Percentiles rank a stretch among this genome's conserved stretches.
Conservation (phyloP, 2,797 vertebrate species). For the Bucorvus abyssinicus region DNA sequence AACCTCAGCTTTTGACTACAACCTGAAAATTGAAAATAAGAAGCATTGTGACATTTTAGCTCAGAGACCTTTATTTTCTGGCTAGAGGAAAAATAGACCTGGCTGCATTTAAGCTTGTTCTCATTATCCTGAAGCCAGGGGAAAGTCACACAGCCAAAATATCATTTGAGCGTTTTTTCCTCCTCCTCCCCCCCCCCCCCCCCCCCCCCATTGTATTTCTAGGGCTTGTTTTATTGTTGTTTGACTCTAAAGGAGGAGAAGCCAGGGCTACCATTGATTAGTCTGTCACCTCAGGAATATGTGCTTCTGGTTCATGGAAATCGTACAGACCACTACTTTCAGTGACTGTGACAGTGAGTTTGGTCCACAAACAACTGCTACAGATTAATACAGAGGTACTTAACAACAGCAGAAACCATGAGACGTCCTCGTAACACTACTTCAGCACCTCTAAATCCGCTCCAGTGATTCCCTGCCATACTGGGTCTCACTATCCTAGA, state of each 20-base stretch:
- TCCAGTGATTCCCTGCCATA: accelerated
- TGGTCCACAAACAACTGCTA: neutral
- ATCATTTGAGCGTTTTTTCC: constrained; percentile 47
- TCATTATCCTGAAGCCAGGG: constrained; percentile 55
- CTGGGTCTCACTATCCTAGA: neutral
- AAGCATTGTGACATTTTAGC: constrained; percentile 78
- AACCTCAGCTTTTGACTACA: constrained; percentile 65
- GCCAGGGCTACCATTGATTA: neutral
- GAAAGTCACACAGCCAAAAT: constrained; percentile 70
- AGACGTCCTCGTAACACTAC: accelerated
- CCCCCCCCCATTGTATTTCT: neutral
- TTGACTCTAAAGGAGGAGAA: constrained; percentile 48
- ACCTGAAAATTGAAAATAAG: constrained; percentile 74
- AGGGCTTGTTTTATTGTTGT: constrained; percentile 56
- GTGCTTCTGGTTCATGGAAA: neutral
- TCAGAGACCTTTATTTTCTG: constrained; percentile 72
- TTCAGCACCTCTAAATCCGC: neutral
- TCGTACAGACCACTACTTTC: neutral
- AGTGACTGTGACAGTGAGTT: neutral
- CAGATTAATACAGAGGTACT: neutral
- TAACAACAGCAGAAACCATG: neutral
- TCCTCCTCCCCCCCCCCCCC: too few species aligned
- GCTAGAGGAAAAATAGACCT: constrained; percentile 60
- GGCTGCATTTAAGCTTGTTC: constrained; percentile 56
- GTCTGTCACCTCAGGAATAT: constrained; percentile 32